These are phyloP conservation scores for Boulengeromyrus knoepffleri DNA, from an alignment of 2,113 vertebrate genomes.

Conservation along the genomic window DNA sequence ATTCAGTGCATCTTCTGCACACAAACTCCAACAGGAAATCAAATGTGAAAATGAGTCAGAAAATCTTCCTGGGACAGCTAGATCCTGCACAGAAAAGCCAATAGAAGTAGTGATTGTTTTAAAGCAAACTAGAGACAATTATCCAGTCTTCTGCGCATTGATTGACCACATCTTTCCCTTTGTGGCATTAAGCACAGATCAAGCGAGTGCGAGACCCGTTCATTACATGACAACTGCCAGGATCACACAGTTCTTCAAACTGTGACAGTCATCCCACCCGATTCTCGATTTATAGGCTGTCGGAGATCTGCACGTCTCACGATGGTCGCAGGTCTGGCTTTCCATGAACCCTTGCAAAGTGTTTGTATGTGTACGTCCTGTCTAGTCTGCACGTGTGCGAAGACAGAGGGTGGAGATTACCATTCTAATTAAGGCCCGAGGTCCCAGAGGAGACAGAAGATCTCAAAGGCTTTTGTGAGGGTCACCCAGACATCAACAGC, in stretches of 20 bases:
- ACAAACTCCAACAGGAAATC: not conserved
- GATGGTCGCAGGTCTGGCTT: not conserved
- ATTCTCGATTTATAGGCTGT: slow-evolving; percentile 10
- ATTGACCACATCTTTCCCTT: slow-evolving; percentile 25
- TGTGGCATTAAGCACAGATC: slow-evolving; percentile 24
- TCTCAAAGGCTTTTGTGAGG: not conserved
- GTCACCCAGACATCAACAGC: not conserved
- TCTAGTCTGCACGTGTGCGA: not conserved
- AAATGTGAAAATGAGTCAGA: not conserved
- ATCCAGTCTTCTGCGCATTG: slow-evolving; percentile 22
- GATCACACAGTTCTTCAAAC: not conserved
- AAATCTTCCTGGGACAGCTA: not conserved
- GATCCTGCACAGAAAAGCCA: not conserved
- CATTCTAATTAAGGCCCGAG: not conserved
- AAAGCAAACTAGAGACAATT: not conserved
- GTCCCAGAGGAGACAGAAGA: not conserved
- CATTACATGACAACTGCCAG: slow-evolving; percentile 13
- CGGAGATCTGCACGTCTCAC: not conserved
- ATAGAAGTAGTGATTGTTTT: not conserved
- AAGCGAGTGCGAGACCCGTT: slow-evolving; percentile 20
- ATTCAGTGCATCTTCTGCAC: not conserved
- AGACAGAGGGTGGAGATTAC: not conserved
- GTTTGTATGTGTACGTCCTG: not conserved
- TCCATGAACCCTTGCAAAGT: not conserved
- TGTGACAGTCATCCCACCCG: slow-evolving; percentile 5